Evolutionary conservation across 1,140 invertebrate species (phyloP), one percentile per base, ranked within the genome.

Genomic region (Pseudoatta argentina): DNA sequence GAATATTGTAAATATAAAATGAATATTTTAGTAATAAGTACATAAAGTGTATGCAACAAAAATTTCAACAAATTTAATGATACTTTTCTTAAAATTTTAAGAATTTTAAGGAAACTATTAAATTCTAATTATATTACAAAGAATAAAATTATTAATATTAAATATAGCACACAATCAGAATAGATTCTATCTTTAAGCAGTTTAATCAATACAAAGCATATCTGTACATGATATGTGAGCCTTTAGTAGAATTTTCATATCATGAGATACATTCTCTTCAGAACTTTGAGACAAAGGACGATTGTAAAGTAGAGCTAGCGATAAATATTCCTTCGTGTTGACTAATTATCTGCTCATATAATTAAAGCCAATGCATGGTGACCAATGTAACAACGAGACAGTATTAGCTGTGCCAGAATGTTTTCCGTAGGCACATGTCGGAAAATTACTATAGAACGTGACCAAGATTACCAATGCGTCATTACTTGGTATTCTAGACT

Each of bases 291-390:
- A 14, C 1, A 83, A 83, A 83, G 51, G 57, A 83, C 39, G 2
- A 48, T 61, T 83, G 57, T 83, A 51, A 72, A 12, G 8, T 4
- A 55, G 14, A 61, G n/a, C 39, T 83, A 73, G 69, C 24, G 55
- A 83, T 63, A 75, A 83, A 83, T 82, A 48, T 75, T 7, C 18
- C 67, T 24, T 27, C 21, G 24, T 6, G 21, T 14, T 83, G 79
- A 83, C 61, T 83, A 83, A 83, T 75, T 18, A 30, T 16, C 69
- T 8, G 69, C n/a, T 83, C 69, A 48, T 63, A 21, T 61, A 83
- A 83, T 83, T 83, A 63, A 53, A 83, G 69, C 8, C 27, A 21
- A 44, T 39, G 21, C 24, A 24, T n/a, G 14, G 7, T 63, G 55
- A 48, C n/a, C 79, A 75, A 61, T 73, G 79, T 12, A 39, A 53